Evolutionary conservation across 2,888 invertebrate genomes (phyloP), one percentile per base, ranked within the genome.

Genomic region (Eupithecia subumbrata): DNA sequence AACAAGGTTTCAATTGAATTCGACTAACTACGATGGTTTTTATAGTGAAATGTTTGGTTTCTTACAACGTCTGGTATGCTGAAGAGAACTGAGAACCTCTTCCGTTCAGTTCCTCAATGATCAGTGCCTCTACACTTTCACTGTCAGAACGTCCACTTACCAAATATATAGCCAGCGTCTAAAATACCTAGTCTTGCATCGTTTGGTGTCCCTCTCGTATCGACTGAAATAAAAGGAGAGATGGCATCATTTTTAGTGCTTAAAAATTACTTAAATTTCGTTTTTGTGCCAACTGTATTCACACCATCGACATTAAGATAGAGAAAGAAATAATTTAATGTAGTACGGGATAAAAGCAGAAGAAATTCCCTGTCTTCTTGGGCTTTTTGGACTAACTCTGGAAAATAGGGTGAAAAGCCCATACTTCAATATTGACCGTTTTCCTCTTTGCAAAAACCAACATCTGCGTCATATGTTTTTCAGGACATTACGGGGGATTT

Each of bases 401-500:
- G 11, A 22, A 25, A 60, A 25, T 12, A 60, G 5, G 5, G 25
- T 25, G 12, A 18, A 22, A 22, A 56, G 56, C 56, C 56, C 12
- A 56, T 0, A 22, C 11, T 25, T 12, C 12, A 25, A 25, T 56
- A 22, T 60, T 60, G 14, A 5, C 0, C 18, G 25, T 60, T 60
- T 56, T 60, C 60, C 60, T 60, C 14, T 60, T 14, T 60, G 60
- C 60, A 8, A 60, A 60, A 25, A 25, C 12, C 22, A 25, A 60
- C 14, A 14, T 14, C 25, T 60, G 60, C 60, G 60, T 60, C 25
- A 37, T 37, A 67, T 40, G 66, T 69, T 76, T 48, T 77, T 72
- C 73, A 76, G 73, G 48, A 70, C 43, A 73, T 56, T 52, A 64
- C 56, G 7, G 66, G 69, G 76, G 72, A 67, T 60, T 77, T 60